A percentile compares a stretch with the other conserved stretches of the same genome.
Evolutionary conservation across 2,113 vertebrate genomes (phyloP).

Genomic region (Calyptomena viridis): DNA sequence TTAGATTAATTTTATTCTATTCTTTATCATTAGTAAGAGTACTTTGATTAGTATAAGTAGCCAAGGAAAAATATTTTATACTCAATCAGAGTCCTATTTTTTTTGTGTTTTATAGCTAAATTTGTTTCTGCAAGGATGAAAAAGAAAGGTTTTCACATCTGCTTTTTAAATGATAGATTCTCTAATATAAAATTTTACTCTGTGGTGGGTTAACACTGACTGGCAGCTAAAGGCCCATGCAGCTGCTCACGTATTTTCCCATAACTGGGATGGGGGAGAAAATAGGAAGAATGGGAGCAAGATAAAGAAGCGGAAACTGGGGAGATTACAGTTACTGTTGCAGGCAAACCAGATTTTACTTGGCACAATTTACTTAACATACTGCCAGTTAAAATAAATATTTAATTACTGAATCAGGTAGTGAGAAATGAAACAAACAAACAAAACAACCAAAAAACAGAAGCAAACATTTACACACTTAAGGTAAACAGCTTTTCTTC

Average conservation of each 20-base stretch:
- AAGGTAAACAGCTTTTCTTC: neutral
- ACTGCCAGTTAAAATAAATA: neutral
- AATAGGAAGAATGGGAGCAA: neutral
- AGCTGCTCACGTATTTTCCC: neutral
- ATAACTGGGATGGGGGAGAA: neutral
- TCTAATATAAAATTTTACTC: neutral
- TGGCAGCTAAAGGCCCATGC: neutral
- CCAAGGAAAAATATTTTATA: neutral
- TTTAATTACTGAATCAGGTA: neutral
- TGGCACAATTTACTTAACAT: neutral
- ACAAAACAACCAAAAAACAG: no score
- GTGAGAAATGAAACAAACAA: neutral
- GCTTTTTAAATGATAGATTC: neutral
- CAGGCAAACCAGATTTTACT: neutral
- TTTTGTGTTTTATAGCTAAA: neutral
- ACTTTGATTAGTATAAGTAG: neutral
- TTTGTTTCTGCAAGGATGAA: neutral
- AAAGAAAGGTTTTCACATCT: neutral
- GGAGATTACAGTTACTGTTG: neutral
- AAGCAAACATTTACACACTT: neutral
- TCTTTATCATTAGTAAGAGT: neutral
- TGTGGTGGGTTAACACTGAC: neutral
- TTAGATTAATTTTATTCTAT: neutral
- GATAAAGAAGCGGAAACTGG: rapidly evolving
- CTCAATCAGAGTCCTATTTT: neutral